Conservation (phyloP, 2,888 invertebrate genomes). For the Caenorhabditis panamensis region DNA sequence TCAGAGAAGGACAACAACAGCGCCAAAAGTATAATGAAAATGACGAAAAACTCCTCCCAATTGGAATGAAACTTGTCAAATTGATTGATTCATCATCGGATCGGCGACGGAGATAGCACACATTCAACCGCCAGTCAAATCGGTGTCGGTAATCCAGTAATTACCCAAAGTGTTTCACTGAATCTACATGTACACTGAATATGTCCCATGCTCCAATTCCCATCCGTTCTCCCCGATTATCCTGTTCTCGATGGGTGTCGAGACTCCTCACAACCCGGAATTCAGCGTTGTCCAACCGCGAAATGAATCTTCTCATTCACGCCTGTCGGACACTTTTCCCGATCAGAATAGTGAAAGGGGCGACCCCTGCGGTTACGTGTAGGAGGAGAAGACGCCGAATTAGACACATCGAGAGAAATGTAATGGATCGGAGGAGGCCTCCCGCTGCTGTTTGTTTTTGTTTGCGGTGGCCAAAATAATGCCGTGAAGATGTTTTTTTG, state of each 20-base stretch:
- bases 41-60: neutral
- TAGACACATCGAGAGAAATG: neutral
- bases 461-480: no score
- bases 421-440: no score
- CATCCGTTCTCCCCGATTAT: neutral
- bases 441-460: no score
- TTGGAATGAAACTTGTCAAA: slow-evolving; percentile 53
- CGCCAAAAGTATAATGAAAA: no score
- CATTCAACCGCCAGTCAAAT: neutral
- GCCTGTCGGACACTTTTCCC: neutral
- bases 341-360: neutral
- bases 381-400: neutral
- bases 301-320: neutral
- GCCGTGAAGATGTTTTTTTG: neutral
- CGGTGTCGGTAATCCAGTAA: neutral
- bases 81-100: slow-evolving; percentile 42
- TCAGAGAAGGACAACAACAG: no score
- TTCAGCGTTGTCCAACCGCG: neutral
- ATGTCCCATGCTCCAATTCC: neutral
- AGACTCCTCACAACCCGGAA: neutral
- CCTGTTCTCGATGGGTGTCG: neutral
- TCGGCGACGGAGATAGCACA: neutral
- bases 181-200: neutral
- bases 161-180: neutral
- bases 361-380: no score